A percentile compares a stretch with the other conserved stretches of the same genome.
phyloP scores from a whole-genome alignment of 1,140 invertebrate species.

The Eumaeus atala region DNA sequence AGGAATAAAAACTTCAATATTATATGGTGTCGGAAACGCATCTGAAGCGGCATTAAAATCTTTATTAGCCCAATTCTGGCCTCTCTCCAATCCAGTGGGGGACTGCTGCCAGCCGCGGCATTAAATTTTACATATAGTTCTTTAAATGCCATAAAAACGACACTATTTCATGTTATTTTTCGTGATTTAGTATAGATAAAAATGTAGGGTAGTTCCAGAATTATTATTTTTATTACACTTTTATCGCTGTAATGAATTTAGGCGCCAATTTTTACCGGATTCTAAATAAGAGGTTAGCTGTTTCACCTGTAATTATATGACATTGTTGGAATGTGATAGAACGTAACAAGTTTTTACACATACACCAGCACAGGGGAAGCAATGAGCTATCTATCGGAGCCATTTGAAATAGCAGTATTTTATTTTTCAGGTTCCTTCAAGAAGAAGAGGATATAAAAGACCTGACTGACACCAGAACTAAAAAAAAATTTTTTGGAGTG shows the following conservation, averaged over 20 bases:
- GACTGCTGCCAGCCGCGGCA: constrained; percentile 2
- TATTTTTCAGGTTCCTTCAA: too few relatives aligned
- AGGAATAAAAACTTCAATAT: constrained; percentile 8
- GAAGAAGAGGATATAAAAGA: too few relatives aligned
- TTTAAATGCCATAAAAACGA: constrained; percentile 11
- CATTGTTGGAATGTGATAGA: too few relatives aligned
- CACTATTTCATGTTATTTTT: constrained; percentile 10
- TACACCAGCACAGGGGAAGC: too few relatives aligned
- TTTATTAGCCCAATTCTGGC: constrained; percentile 8
- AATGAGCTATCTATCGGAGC: too few relatives aligned
- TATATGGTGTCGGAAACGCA: not conserved
- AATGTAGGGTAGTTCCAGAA: constrained; percentile 5
- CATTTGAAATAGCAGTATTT: too few relatives aligned
- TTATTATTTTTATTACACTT: constrained; percentile 7
- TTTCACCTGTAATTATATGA: too few relatives aligned
- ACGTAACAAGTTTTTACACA: too few relatives aligned
- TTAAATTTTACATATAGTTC: constrained; percentile 12
- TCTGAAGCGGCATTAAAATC: constrained; percentile 8
- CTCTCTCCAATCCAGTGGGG: not conserved
- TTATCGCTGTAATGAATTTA: not conserved
- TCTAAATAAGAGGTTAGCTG: too few relatives aligned
- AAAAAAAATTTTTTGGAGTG: too few relatives aligned
- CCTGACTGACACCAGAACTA: too few relatives aligned
- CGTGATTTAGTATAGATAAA: constrained; percentile 9
- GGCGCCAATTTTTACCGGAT: too few relatives aligned